Evolutionary conservation across 2,888 invertebrate species (phyloP), one percentile per base, ranked within the genome.

Genomic region (Candidula unifasciata): DNA sequence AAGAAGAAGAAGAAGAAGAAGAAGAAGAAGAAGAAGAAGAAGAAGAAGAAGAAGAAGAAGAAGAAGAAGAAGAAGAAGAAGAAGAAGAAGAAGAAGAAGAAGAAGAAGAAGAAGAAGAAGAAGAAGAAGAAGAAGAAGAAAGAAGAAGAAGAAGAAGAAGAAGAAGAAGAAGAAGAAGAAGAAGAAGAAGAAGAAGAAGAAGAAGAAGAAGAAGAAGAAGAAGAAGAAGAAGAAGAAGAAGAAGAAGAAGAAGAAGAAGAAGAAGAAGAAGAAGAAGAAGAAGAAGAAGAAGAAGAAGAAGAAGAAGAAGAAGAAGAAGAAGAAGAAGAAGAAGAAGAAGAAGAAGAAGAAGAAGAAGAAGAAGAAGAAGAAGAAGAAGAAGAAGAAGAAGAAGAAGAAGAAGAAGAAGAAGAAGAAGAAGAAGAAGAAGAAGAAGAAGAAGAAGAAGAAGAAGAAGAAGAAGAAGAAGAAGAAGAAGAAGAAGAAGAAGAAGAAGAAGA

Each of bases 381-480:
- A 74, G 3, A 5, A 35, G 37, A 35, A 3, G 3, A 52, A 44
- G 74, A 52, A 35, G 27, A 52, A 16, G 18, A 52, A 37, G 35
- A n/a, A 44, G 44, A 21, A 74, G 44, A 74, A 18, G 18, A 21
- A 37, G 37, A 52, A 21, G 44, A 18, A 37, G 74, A 52, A 18
- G 35, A n/a, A 52, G 44, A n/a, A 74, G 74, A 16, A 37, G 52
- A 74, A 74, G 21, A 35, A 27, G 16, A 52, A 27, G 35, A 35
- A 37, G 24, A 44, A 21, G 74, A 21, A 24, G 52, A 52, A 27
- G 35, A 21, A 74, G n/a, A 52, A 27, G 35, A 37, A 74, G 74
- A n/a, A 77, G 82, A 77, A 81, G 76, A 44, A 66, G 64, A 76
- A 83, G 82, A 76, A 60, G 76, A 44, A 64, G 82, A 83, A 44